A percentile compares a stretch with the other conserved stretches of the same genome.
These are phyloP conservation scores for Pelusios castaneus DNA, from an alignment of 2,113 vertebrate species.

Conservation along the genomic window DNA sequence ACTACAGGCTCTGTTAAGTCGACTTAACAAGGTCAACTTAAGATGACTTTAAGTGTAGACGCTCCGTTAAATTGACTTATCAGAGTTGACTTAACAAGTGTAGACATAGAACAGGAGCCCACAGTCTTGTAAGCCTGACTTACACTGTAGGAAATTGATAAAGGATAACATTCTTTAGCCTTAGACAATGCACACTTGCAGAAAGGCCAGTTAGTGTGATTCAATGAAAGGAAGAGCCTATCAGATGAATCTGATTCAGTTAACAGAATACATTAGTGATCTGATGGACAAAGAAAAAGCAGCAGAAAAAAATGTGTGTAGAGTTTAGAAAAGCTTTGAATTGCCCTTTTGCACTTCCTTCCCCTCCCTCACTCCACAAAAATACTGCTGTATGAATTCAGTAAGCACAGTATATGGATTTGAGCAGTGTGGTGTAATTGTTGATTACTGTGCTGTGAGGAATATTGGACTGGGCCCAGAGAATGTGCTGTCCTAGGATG, in stretches of 20 bases:
- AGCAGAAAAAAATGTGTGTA: neutral
- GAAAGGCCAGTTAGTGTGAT: neutral
- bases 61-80: too few relatives aligned
- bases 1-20: too few relatives aligned
- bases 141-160: neutral
- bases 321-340: neutral
- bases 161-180: neutral
- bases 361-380: neutral
- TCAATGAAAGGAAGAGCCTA: neutral
- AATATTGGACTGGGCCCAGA: neutral
- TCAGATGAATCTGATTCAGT: neutral
- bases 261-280: neutral
- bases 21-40: too few relatives aligned
- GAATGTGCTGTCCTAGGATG: neutral
- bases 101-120: too few relatives aligned
- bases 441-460: neutral
- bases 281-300: neutral
- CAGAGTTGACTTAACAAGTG: too few relatives aligned
- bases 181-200: neutral
- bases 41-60: too few relatives aligned
- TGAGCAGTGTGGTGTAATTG: neutral
- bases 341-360: neutral
- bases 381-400: neutral
- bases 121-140: slow-evolving; percentile 12
- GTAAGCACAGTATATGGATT: neutral